Base-by-base conservation (phyloP, 1,140 invertebrate genomes). In the Gonatopus flavifemur region DNA sequence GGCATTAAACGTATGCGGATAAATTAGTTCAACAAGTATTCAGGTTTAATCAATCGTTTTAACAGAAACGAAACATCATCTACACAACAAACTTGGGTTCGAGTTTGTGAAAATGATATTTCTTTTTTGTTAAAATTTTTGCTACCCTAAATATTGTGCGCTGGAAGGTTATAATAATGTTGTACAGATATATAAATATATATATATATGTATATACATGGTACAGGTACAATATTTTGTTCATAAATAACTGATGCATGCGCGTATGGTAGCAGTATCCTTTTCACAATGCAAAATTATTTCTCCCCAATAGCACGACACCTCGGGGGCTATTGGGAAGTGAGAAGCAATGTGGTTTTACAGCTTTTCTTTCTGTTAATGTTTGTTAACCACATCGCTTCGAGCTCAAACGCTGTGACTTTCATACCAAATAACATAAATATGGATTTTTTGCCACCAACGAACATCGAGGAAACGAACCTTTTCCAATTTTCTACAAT, bases 241-340 rank as follows among this genome's bases (percentile, higher is more conserved):
- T 69, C 59, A 72, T 64, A 73, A 70, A 68, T 67, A 70, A 63
- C 52, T 62, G 63, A 65, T 59, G 66, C 69, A 71, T 70, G 67
- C 70, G 62, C 58, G 54, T 69, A 62, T 66, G 49, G 40, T 55
- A 64, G 40, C 49, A 61, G 53, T 63, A 66, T 51, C 49, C 44
- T 49, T 59, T 31, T 51, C 44, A 67, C 45, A 68, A 50, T 40
- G 58, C 38, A 56, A 55, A 67, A 12, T n/a, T 62, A 55, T 40
- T 36, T 30, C 57, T 63, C 62, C 54, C 62, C 68, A 66, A 60
- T 59, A 62, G 59, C 64, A 62, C 62, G 61, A 66, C 5, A 33
- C 50, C 55, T 59, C 54, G 39, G 44, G 64, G 62, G 59, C 57
- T 67, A 63, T 35, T 66, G 58, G 56, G 55, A 65, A 59, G 49